phyloP scores from a whole-genome alignment of 2,888 invertebrate species.

The Ashinkailepas kermadecensis region DNA sequence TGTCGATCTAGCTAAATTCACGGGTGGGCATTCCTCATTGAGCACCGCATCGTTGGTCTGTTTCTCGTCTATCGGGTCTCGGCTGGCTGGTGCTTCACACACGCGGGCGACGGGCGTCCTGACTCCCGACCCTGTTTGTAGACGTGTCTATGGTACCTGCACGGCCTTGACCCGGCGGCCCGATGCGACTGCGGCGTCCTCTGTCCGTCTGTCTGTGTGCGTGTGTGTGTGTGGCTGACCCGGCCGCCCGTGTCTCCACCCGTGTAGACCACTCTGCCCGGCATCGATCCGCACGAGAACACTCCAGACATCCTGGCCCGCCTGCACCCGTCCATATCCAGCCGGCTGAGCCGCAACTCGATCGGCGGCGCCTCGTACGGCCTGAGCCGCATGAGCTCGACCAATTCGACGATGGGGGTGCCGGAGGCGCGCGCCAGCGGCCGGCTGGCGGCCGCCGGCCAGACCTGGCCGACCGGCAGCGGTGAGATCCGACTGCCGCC shows the following conservation, averaged over 20 bases:
- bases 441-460: background rate
- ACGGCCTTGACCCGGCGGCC: background rate
- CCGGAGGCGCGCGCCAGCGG: background rate
- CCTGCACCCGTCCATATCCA: background rate
- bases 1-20: slow-evolving; percentile 7
- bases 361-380: background rate
- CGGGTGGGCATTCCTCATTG: background rate
- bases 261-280: background rate
- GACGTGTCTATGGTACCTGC: background rate
- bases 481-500: slow-evolving; percentile 17
- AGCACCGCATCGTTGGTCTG: slow-evolving; percentile 10
- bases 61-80: background rate
- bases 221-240: background rate
- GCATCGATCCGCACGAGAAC: slow-evolving; percentile 3
- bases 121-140: slow-evolving; percentile 1
- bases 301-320: background rate
- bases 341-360: slow-evolving; percentile 2
- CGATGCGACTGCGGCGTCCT: slow-evolving; percentile 1
- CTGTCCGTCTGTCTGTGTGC: background rate
- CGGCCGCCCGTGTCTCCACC: background rate
- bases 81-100: slow-evolving; percentile 6
- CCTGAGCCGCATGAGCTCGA: background rate
- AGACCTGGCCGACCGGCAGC: slow-evolving; percentile 3
- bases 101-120: background rate
- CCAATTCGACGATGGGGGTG: background rate